Conservation (phyloP, 2,797 vertebrate genomes). For the Pangasius sanitwongsei region DNA sequence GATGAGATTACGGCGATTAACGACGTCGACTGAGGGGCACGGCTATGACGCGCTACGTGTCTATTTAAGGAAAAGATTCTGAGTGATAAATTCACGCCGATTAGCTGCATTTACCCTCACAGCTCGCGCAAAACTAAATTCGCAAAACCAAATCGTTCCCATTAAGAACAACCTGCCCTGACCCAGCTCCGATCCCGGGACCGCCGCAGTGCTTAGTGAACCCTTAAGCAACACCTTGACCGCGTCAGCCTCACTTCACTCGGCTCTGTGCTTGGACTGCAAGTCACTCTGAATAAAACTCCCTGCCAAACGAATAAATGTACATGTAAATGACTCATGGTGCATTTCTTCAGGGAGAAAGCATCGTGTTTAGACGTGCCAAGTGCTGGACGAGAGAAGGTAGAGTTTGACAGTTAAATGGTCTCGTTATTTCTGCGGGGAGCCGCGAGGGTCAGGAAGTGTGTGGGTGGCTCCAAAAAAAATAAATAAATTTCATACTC, state of each 20-base stretch:
- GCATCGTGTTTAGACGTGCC: background rate
- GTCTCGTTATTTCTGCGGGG: conserved; percentile 1
- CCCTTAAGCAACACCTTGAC: background rate
- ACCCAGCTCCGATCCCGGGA: background rate
- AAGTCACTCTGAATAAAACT: background rate
- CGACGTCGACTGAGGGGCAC: background rate
- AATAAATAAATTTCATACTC: background rate
- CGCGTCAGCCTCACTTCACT: background rate
- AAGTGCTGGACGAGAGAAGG: background rate
- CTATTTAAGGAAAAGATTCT: background rate
- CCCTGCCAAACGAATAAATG: background rate
- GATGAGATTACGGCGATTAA: background rate
- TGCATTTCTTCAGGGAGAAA: background rate
- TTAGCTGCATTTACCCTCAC: background rate
- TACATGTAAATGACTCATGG: background rate
- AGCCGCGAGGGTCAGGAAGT: background rate
- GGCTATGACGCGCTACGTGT: background rate
- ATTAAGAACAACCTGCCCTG: background rate
- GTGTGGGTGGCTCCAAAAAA: background rate
- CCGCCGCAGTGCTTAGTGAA: background rate
- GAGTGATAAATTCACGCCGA: background rate
- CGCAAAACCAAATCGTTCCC: background rate
- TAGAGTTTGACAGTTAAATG: background rate
- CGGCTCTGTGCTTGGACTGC: background rate
- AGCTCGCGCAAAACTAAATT: background rate